Evolutionary conservation across 2,113 vertebrate species (phyloP).

Genomic region (Phodopus roborovskii): DNA sequence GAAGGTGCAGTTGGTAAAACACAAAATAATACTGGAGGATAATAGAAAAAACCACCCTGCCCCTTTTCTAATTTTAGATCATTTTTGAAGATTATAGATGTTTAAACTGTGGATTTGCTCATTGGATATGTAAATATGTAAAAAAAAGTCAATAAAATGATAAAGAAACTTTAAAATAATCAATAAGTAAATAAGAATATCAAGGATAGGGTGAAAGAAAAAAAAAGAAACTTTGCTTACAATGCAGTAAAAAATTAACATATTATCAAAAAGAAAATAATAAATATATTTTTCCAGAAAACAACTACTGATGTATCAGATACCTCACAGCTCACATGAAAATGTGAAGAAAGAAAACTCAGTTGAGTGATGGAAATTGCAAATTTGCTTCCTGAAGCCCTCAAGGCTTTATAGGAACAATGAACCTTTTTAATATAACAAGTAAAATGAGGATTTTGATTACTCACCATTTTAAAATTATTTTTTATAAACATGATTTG

Average conservation of each 20-base stretch:
- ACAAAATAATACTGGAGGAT: not conserved
- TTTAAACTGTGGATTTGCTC: not conserved
- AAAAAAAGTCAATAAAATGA: not conserved
- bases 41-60: not conserved
- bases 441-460: slow-evolving; percentile 15
- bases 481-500: slow-evolving; percentile 52
- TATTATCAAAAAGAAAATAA: not conserved
- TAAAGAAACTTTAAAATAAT: not conserved
- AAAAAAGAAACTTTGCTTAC: not conserved
- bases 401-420: not conserved
- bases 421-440: slow-evolving; percentile 1
- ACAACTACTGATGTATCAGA: not conserved
- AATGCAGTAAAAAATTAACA: not conserved
- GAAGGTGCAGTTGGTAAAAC: not conserved
- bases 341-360: not conserved
- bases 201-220: not conserved
- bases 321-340: not conserved
- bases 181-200: not conserved
- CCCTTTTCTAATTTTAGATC: not conserved
- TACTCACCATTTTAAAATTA: slow-evolving; percentile 52
- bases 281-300: rapidly evolving
- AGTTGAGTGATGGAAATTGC: not conserved
- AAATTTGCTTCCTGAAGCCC: not conserved
- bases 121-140: not conserved
- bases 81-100: not conserved